Evolutionary conservation across 2,888 invertebrate species (phyloP), one percentile per base, ranked within the genome.

Genomic region (Hirtodrosophila trivittata): DNA sequence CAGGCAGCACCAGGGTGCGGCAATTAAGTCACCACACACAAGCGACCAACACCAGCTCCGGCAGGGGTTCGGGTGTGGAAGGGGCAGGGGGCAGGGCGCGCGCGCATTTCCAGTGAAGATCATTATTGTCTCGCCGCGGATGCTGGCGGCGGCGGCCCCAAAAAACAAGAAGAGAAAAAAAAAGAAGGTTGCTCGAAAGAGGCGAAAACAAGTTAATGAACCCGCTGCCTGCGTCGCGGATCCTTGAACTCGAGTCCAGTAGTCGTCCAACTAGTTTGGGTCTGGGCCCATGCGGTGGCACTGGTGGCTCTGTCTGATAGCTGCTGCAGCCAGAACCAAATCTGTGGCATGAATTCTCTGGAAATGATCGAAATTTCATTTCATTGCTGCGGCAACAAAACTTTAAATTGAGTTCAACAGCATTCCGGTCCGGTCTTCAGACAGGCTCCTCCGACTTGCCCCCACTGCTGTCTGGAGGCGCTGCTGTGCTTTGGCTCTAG

Each of bases 291-390:
- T 25, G 14, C 42, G 18, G 18, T 21, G 18, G 18, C 18, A 21
- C 2, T 21, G 18, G 37, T 43, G 57, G 52, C 49, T 41, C 16
- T 33, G 49, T 35, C 47, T 12, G 42, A 25, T 8, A n/a, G n/a
- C 28, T 8, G 35, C 60, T 62, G 67, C 56, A 56, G 35, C 63
- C 51, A 68, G 64, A 64, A 43, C 63, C 77, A 56, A 83, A 82
- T 82, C 82, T 77, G 73, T 80, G 84, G 82, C 80, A 84, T 82
- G 73, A 83, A 84, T 83, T 83, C 82, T 63, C 73, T 83, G 84
- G 82, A 83, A 83, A 75, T 82, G 60, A 78, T 75, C 84, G 78
- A 83, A 84, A 84, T 82, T 81, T 81, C 69, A 80, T 80, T 83
- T 81, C 68, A 72, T 70, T 77, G 69, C 71, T 63, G 56, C 41